Evolutionary conservation across 2,797 vertebrate genomes (phyloP).

Genomic region (Tokudaia tokunoshimensis): DNA sequence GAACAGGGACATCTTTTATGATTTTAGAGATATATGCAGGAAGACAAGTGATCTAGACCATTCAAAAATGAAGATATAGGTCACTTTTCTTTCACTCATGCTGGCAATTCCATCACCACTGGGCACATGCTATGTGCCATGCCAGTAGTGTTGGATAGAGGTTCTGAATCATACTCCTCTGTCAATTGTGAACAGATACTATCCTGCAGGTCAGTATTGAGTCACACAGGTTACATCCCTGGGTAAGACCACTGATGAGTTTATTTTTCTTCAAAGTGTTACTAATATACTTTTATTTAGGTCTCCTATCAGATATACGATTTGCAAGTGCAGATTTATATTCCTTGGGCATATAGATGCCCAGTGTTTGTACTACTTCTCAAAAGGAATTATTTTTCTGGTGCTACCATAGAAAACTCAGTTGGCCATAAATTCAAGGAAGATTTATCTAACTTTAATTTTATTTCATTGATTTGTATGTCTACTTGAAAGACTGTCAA

Average conservation of each 20-base stretch:
- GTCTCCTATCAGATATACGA: background rate
- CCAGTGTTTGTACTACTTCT: background rate
- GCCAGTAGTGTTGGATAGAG: background rate
- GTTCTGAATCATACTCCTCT: background rate
- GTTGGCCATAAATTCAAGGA: background rate
- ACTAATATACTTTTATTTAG: background rate
- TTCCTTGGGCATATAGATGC: background rate
- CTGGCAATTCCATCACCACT: background rate
- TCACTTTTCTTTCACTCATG: background rate
- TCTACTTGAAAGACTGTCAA: background rate
- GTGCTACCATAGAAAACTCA: background rate
- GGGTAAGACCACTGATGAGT: background rate
- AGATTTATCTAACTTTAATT: background rate
- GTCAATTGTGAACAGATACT: background rate
- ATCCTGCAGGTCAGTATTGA: background rate
- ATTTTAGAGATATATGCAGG: background rate
- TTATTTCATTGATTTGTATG: background rate
- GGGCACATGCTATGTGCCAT: background rate
- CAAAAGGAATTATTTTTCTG: background rate
- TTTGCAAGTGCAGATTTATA: slow-evolving; percentile 12
- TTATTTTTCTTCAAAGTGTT: background rate
- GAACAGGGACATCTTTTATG: background rate
- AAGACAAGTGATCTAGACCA: background rate
- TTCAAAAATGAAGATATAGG: background rate
- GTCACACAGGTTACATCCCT: background rate